Conservation (phyloP, 2,888 invertebrate species). For the Stenodera caucasica region DNA sequence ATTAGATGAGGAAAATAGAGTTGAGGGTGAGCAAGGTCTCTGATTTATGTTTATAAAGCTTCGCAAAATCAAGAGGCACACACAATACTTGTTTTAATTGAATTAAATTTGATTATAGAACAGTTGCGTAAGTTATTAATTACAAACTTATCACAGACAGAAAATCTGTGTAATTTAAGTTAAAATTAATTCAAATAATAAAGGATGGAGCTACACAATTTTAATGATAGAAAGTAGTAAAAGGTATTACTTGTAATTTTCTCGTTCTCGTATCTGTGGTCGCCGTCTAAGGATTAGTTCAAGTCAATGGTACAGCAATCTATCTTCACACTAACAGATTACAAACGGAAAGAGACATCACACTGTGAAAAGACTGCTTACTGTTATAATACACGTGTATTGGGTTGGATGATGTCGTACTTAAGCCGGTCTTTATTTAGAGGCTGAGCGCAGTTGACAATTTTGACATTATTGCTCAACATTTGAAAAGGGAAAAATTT, state of each 20-base stretch:
- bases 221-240: slow-evolving; percentile 34
- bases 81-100: slow-evolving; percentile 25
- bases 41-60: slow-evolving; percentile 24
- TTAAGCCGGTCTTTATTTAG: slow-evolving; percentile 34
- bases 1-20: slow-evolving; percentile 12
- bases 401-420: slow-evolving; percentile 18
- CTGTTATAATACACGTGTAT: slow-evolving; percentile 18
- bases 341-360: slow-evolving; percentile 49
- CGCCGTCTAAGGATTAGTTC: slow-evolving; percentile 50
- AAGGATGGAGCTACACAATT: slow-evolving; percentile 27
- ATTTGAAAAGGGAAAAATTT: not conserved
- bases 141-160: slow-evolving; percentile 29
- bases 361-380: slow-evolving; percentile 42
- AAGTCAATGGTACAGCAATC: slow-evolving; percentile 51
- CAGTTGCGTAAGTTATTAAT: slow-evolving; percentile 31
- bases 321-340: slow-evolving; percentile 52
- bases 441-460: slow-evolving; percentile 20
- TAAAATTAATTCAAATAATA: slow-evolving; percentile 25
- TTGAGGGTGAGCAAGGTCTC: not conserved
- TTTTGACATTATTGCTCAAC: not conserved
- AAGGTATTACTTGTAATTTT: slow-evolving; percentile 48
- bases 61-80: slow-evolving; percentile 13
- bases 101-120: slow-evolving; percentile 28
- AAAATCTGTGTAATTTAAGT: slow-evolving; percentile 12
- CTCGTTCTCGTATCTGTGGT: slow-evolving; percentile 47